Evolutionary conservation across 2,113 vertebrate genomes (phyloP).

Genomic region (Grammatotria lemairii): DNA sequence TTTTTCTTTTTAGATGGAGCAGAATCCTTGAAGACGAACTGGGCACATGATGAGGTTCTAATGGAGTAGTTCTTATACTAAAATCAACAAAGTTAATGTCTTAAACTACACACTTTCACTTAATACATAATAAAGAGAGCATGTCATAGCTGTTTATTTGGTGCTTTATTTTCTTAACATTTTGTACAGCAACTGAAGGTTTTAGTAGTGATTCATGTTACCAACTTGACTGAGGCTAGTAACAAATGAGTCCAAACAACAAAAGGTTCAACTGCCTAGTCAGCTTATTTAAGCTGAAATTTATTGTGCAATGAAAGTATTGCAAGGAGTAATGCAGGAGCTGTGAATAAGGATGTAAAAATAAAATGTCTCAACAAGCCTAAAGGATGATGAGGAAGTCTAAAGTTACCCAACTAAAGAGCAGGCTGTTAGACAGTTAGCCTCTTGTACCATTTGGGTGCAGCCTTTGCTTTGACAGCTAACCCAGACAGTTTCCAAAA

Average conservation of each 20-base stretch:
- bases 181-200: not conserved
- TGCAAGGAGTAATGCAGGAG: not conserved
- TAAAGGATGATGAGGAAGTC: not conserved
- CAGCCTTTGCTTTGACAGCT: not conserved
- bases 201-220: not conserved
- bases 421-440: not conserved
- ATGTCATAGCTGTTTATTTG: not conserved
- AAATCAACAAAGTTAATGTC: not conserved
- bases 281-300: not conserved
- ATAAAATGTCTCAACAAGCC: not conserved
- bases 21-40: not conserved
- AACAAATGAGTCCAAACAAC: not conserved
- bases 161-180: not conserved
- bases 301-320: not conserved
- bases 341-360: not conserved
- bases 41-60: not conserved
- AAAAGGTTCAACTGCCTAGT: not conserved
- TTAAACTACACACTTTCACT: not conserved
- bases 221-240: not conserved
- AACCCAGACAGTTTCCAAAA: not conserved
- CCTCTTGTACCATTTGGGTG: not conserved
- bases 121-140: constrained; percentile 12
- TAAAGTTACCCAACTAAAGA: not conserved
- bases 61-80: not conserved
- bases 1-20: not conserved